Conservation (phyloP, 2,113 vertebrate species). For the Parotia lawesii region DNA sequence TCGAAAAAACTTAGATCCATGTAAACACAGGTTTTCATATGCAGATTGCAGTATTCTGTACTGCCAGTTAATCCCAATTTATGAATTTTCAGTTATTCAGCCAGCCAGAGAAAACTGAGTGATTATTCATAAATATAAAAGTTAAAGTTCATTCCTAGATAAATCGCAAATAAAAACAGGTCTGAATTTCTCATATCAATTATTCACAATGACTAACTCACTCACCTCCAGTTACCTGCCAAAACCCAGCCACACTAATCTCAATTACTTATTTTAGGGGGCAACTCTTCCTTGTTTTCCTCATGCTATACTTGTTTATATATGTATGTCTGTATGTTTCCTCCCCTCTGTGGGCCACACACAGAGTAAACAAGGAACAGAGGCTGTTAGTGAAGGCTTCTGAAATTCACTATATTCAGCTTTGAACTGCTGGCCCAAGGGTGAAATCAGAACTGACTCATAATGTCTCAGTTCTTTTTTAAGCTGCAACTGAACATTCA, state of each 20-base stretch:
- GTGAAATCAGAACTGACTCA: neutral
- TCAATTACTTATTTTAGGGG: neutral
- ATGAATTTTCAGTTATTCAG: neutral
- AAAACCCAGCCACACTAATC: neutral
- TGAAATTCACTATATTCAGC: neutral
- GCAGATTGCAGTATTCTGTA: neutral
- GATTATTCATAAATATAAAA: neutral
- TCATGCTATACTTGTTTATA: neutral
- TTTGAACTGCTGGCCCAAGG: neutral
- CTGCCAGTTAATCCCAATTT: neutral
- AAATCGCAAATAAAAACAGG: neutral
- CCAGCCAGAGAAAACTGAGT: neutral
- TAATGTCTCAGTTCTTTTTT: neutral
- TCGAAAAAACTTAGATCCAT: neutral
- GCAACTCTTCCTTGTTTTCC: neutral
- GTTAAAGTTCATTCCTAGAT: neutral
- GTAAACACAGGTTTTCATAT: neutral
- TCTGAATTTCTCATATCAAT: neutral
- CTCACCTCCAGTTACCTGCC: neutral
- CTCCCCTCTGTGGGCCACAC: neutral
- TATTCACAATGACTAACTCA: neutral
- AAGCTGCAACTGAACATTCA: neutral
- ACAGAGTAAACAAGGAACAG: neutral
- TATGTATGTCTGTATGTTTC: rapidly evolving
- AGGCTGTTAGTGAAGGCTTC: neutral